Evolutionary conservation across 2,888 invertebrate species (phyloP), one percentile per base, ranked within the genome.

Genomic region (Nomada lathburiana): DNA sequence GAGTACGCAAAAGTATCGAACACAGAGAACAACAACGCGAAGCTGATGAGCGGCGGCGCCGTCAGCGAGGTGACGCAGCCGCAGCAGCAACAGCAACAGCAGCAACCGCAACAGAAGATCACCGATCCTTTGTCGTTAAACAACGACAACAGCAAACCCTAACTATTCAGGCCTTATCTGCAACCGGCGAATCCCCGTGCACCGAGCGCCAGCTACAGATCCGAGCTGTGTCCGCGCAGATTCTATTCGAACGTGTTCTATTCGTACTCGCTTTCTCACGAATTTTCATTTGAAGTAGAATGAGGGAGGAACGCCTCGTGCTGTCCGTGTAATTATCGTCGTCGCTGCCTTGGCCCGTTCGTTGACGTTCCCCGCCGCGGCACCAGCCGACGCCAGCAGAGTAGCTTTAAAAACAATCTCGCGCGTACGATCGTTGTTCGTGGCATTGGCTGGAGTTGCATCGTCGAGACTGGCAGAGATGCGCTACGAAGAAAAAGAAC

Each of bases 91-190:
- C 84, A 93, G 94, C 89, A 93, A 91, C 87, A 91, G 91, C 88
- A 94, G 60, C 83, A 84, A 18, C 80, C 74, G 10, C 83, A 80
- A 23, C 86, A 85, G 7, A 93, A 92, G 74, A 89, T 92, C 74
- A 85, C 91, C 84, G 93, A 93, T 67, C 87, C 91, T 77, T 83
- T 93, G 80, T 90, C 93, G 74, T 90, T 93, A 70, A 93, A 93
- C 89, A 94, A 93, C 84, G 93, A 94, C 89, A 93, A 91, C 87
- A 91, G 91, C 88, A 94, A 94, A 91, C 93, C 94, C 92, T 94
- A 94, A 94, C 93, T 94, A 90, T 94, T 93, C 93, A 93, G 93
- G 92, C 93, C 93, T 86, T 94, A 94, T 87, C 89, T 93, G 89
- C 90, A 90, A 87, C 91, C 92, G 83, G 84, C 88, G 85, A 90